Evolutionary conservation across 1,140 invertebrate species (phyloP).

Genomic region (Protaetia brevitarsis): DNA sequence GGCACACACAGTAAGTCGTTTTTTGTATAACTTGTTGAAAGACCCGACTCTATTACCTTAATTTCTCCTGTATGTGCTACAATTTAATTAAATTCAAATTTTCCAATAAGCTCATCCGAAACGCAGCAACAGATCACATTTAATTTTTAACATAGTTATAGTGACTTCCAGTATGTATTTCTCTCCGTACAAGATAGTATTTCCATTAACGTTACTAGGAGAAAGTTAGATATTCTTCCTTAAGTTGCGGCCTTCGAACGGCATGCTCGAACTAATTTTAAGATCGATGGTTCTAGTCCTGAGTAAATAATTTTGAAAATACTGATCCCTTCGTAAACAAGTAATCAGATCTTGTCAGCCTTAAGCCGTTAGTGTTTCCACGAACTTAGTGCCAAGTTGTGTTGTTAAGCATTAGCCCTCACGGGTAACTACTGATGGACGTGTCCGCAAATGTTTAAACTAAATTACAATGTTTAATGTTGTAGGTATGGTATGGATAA

Average conservation of each 20-base stretch:
- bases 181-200: no score
- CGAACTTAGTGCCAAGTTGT: not conserved
- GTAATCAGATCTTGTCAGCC: not conserved
- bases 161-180: no score
- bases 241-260: not conserved
- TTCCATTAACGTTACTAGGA: no score
- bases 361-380: not conserved
- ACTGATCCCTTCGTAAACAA: not conserved
- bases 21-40: no score
- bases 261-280: not conserved
- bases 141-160: no score
- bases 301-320: slow-evolving; percentile 11
- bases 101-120: no score
- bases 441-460: not conserved
- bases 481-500: not conserved
- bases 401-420: not conserved
- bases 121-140: no score
- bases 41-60: no score
- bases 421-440: not conserved
- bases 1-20: no score
- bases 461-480: not conserved
- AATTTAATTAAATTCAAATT: no score
- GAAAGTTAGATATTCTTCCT: no score
- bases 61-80: no score
- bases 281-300: not conserved